Base-by-base conservation (phyloP, 2,113 vertebrate genomes). In the Cyanoderma ruficeps region DNA sequence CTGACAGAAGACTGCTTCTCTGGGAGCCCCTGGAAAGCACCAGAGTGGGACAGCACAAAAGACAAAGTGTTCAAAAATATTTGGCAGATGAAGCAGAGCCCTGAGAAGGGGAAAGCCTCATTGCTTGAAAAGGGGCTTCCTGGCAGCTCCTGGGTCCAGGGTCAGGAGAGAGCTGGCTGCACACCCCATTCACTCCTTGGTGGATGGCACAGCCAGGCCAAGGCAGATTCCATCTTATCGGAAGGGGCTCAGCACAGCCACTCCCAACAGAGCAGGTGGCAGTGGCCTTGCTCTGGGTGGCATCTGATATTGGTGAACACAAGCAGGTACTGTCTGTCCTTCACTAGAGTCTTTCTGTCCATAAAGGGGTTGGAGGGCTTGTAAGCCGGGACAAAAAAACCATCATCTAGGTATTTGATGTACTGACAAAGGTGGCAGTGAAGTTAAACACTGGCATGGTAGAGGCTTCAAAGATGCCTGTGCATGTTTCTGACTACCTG, bases 401-500 rank as follows among this genome's bases (percentile, higher is more conserved):
- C 5, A 0, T 44, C 59, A 0, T 44, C 59, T 60, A 3, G 20
- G 30, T 78, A 20, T 53, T 52, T 24, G 42, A 53, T 46, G 25
- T 70, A 41, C 65, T 41, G 2, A 0, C 50, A 77, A 8, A 3
- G 0, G 42, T 75, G 65, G 60, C 52, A n/a, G 35, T 59, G 13
- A 63, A 67, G 28, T 57, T 80, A 46, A 80, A 42, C 35, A 3
- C 42, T 9, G 7, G 8, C 41, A 25, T 3, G 4, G 56, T 35
- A 63, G 61, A 59, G 27, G 42, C 16, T 82, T 63, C 59, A 25
- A 9, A 89, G 78, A 6, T n/a, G 24, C 56, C 63, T 23, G 0
- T 6, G 5, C 0, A 0, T 27, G 23, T 52, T 89, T 60, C 57
- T 71, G 81, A 13, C 52, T 9, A 1, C 9, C 1, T 8, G 27